Base-by-base conservation (phyloP, 2,888 invertebrate species). In the Megaustenia siamemsis region DNA sequence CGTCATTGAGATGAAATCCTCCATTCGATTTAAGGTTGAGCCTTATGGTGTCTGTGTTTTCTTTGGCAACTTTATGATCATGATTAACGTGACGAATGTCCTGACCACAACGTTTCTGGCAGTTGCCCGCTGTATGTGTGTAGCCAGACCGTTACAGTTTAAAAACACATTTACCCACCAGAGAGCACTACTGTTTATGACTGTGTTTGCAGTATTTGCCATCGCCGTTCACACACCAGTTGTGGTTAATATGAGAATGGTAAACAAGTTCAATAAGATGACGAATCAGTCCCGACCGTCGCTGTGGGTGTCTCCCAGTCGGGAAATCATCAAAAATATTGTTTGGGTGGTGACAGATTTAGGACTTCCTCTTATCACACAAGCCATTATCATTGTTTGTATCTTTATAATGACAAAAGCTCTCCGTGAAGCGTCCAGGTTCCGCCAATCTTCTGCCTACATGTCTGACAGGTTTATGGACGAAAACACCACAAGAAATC, bases 21-120 rank as follows among this genome's bases (percentile, higher is more conserved):
- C 4, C 12, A 53, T 35, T 10, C 32, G 15, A 21, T 76, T 76
- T 56, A 53, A 21, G 8, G 10, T 76, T 12, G 76, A 76, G 28
- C 56, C 76, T 32, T 56, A 32, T 35, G 75, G 56, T 8, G 49
- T 76, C 4, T 53, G 18, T 32, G 2, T 53, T 24, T 53, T 53
- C 35, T 76, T 76, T 10, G 53, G 24, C 15, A 28, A 76, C 35
- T 18, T 56, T 1, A 28, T 24, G 24, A 15, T 45, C 5, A 8
- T 53, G 10, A 18, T 76, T 21, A 32, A 56, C 24, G 53, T 53
- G 53, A n/a, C 53, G 5, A 53, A 35, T 24, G 28, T 76, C 5
- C 76, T 76, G 35, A 76, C 76, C 32, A 76, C 76, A n/a, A 76
- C 76, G 18, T 76, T 76, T 45, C 18, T 76, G 35, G 45, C 76